Conservation (phyloP, 2,797 vertebrate genomes). For the Acrossocheilus fasciatus region DNA sequence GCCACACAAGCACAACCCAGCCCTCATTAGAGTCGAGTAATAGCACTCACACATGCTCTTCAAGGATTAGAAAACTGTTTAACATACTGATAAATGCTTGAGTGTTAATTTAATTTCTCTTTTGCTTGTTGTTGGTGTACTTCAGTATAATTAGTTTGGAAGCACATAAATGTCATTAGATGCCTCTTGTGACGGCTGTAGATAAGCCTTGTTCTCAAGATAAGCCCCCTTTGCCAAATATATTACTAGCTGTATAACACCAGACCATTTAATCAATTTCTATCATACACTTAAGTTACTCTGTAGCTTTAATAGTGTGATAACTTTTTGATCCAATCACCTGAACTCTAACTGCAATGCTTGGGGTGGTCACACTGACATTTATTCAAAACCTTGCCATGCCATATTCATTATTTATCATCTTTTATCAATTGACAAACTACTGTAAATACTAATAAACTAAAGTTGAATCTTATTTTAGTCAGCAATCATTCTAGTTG, state of each 20-base stretch:
- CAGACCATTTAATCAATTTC: neutral
- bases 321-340: neutral
- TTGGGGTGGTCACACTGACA: neutral
- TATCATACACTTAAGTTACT: neutral
- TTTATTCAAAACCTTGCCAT: neutral
- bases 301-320: neutral
- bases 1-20: neutral
- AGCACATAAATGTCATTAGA: constrained; percentile 52
- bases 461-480: neutral
- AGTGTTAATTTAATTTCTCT: constrained; percentile 55
- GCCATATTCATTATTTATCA: neutral
- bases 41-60: constrained; percentile 10
- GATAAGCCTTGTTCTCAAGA: constrained; percentile 44
- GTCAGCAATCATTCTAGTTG: neutral
- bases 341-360: neutral
- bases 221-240: constrained; percentile 11
- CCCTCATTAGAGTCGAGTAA: constrained; percentile 30
- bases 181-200: constrained; percentile 48
- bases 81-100: constrained; percentile 57
- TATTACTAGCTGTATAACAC: constrained; percentile 10
- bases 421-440: no score
- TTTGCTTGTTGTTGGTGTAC: constrained; percentile 50
- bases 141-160: constrained; percentile 58
- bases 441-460: no score
- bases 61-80: constrained; percentile 48